phyloP scores from a whole-genome alignment of 2,888 invertebrate genomes.

The Charanyca ferruginea region DNA sequence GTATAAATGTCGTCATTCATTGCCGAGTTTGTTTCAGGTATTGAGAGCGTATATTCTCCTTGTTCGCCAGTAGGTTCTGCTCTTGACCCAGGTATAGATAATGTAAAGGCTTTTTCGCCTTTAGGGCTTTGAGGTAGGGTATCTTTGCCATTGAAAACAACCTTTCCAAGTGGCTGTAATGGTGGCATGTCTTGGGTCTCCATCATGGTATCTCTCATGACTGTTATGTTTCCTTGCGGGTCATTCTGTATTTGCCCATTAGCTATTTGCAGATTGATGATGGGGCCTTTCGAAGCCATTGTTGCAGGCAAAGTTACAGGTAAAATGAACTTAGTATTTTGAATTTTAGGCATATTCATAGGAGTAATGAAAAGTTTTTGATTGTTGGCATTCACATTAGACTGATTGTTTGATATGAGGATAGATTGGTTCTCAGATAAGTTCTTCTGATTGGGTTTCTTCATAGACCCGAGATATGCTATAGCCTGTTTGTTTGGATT shows the following conservation, averaged over 20 bases:
- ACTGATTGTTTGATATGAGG: conserved; percentile 86
- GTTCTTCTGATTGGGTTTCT: conserved; percentile 85
- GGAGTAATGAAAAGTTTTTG: conserved; percentile 91
- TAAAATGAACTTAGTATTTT: conserved; percentile 89
- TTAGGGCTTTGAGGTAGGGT: conserved; percentile 79
- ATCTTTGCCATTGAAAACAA: conserved; percentile 82
- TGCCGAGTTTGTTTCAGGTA: conserved; percentile 88
- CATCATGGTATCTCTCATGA: conserved; percentile 88
- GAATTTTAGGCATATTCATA: conserved; percentile 91
- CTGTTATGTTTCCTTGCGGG: conserved; percentile 92
- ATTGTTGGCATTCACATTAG: conserved; percentile 83
- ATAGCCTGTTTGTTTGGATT: conserved; percentile 86
- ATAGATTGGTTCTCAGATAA: conserved; percentile 86
- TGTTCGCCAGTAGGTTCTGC: conserved; percentile 88
- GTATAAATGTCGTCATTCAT: conserved; percentile 90
- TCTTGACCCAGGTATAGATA: conserved; percentile 87
- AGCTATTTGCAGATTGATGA: conserved; percentile 93
- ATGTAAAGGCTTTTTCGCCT: conserved; percentile 81
- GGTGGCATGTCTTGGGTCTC: conserved; percentile 85
- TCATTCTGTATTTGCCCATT: conserved; percentile 92
- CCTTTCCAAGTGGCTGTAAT: conserved; percentile 83
- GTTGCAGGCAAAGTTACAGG: conserved; percentile 89
- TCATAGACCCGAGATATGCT: conserved; percentile 90
- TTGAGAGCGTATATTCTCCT: conserved; percentile 88
- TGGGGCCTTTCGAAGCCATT: conserved; percentile 91